These are phyloP conservation scores for Falco rusticolus DNA, from an alignment of 2,797 vertebrate genomes.

Conservation along the genomic window DNA sequence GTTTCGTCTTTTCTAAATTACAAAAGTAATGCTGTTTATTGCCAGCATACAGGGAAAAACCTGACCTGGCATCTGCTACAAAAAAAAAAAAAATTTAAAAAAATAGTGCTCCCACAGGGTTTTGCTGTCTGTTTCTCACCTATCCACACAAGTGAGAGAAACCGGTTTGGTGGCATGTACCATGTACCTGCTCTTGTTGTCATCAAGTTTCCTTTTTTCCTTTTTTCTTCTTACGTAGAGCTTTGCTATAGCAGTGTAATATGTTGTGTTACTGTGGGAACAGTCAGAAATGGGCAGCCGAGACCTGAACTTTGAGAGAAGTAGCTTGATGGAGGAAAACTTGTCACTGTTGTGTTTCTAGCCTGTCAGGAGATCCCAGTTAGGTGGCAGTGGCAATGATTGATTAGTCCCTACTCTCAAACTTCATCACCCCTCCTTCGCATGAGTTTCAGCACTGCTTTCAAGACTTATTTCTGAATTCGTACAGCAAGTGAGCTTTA, in stretches of 20 bases:
- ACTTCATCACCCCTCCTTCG: background rate
- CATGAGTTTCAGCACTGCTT: background rate
- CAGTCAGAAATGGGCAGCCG: background rate
- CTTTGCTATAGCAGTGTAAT: background rate
- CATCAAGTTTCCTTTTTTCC: background rate
- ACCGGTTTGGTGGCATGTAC: background rate
- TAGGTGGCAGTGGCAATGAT: background rate
- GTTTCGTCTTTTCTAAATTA: background rate
- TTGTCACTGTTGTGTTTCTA: background rate
- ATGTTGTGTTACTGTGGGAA: background rate
- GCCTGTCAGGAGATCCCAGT: background rate
- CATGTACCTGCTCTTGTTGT: background rate
- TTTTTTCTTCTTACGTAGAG: background rate
- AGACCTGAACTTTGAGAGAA: background rate
- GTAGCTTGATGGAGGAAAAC: background rate
- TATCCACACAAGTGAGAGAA: background rate
- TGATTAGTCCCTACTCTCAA: background rate
- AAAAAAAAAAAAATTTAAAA: background rate
- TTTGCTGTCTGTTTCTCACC: background rate
- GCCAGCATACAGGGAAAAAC: background rate
- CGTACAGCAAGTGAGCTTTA: background rate
- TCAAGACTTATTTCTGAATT: background rate
- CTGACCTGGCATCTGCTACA: background rate
- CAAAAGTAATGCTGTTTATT: background rate
- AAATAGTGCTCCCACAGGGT: background rate